Conservation (phyloP, 2,113 vertebrate genomes). For the Jacana jacana region DNA sequence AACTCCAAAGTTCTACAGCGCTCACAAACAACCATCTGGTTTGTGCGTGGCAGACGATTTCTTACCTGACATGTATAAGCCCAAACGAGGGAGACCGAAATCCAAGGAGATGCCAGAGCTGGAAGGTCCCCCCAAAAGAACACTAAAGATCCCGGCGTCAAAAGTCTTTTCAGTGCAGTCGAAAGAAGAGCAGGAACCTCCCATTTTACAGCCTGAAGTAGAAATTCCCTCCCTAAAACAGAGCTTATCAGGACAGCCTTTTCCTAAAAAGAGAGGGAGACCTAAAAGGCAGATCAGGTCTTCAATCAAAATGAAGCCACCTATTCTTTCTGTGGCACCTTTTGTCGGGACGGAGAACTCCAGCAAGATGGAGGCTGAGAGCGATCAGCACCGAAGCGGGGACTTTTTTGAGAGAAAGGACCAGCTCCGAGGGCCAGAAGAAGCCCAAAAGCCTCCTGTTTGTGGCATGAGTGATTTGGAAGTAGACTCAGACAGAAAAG, state of each 20-base stretch:
- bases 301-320: slow-evolving; percentile 81
- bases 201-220: slow-evolving; percentile 92
- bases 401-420: slow-evolving; percentile 76
- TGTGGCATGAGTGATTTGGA: slow-evolving; percentile 76
- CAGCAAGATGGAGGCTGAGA: slow-evolving; percentile 63
- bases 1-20: slow-evolving; percentile 68
- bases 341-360: slow-evolving; percentile 74
- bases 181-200: slow-evolving; percentile 94
- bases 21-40: slow-evolving; percentile 70
- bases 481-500: slow-evolving; percentile 76
- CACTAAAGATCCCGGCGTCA: slow-evolving; percentile 86
- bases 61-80: slow-evolving; percentile 75
- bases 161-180: slow-evolving; percentile 89
- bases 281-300: slow-evolving; percentile 85
- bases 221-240: slow-evolving; percentile 81
- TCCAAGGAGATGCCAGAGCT: slow-evolving; percentile 92
- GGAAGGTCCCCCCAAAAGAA: slow-evolving; percentile 84
- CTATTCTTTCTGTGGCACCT: slow-evolving; percentile 77
- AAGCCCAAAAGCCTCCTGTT: slow-evolving; percentile 60
- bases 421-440: slow-evolving; percentile 71
- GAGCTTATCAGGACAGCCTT: slow-evolving; percentile 71
- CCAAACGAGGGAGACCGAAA: slow-evolving; percentile 89
- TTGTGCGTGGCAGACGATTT: slow-evolving; percentile 72
- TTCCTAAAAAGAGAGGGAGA: slow-evolving; percentile 89
- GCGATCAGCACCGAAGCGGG: slow-evolving; percentile 61